Base-by-base conservation (phyloP, 2,888 invertebrate genomes). In the Chrysodeixis includens region DNA sequence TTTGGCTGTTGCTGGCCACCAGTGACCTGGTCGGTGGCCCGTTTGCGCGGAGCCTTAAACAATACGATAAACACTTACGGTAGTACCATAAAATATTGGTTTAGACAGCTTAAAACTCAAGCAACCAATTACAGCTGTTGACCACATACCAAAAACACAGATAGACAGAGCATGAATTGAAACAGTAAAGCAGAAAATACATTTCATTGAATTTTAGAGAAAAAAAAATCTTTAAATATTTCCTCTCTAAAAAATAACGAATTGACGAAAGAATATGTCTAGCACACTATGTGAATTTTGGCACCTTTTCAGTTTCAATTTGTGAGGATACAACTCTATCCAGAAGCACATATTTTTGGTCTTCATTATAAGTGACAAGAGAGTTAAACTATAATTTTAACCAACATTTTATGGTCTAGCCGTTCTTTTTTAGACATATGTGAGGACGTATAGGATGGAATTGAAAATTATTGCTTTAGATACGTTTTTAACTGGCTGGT, bases 401-500 rank as follows among this genome's bases (percentile, higher is more conserved):
- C 7, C 4, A 40, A 0, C 1, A n/a, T 40, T n/a, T 14, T 40
- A n/a, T 40, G 40, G 40, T 4, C 0, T 40, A 14, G n/a, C 40
- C 7, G 5, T 71, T 66, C 56, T 75, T 63, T 66, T 73, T 66
- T 62, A 77, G 68, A 73, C 69, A 64, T 30, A 10, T 9, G 54
- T n/a, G 55, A 10, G 51, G 66, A 76, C 53, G 62, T 68, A 74
- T 64, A 61, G 62, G 58, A 70, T 74, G 57, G 56, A 69, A 68
- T 70, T 52, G 56, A 61, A 63, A 62, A 52, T 58, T 62, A 30
- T 51, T 56, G 14, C 16, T 9, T 46, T 18, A 18, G 2, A 16
- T 46, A n/a, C 26, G 2, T 26, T 26, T 26, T 26, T 26, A n/a
- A n/a, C n/a, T n/a, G n/a, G 26, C 26, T 26, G 26, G 26, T 4